Evolutionary conservation across 1,140 invertebrate species (phyloP).

Genomic region (Camponotus floridanus): DNA sequence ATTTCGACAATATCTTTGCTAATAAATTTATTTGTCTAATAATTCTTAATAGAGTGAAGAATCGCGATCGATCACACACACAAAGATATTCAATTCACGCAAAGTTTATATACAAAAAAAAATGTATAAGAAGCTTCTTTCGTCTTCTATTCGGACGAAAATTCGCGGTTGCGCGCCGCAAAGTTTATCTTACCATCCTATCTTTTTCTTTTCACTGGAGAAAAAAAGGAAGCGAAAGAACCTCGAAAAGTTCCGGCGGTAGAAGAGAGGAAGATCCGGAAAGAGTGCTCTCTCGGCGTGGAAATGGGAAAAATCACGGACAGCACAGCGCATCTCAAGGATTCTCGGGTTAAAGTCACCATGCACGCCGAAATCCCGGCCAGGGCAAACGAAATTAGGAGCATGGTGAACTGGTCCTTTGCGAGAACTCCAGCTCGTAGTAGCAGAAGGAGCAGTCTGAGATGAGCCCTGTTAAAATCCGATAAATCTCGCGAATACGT

Average conservation of each 20-base stretch:
- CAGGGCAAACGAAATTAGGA: slow-evolving; percentile 58
- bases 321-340: slow-evolving; percentile 52
- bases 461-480: slow-evolving; percentile 28
- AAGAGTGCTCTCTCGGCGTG: slow-evolving; percentile 49
- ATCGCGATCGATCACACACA: not conserved
- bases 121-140: not conserved
- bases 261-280: slow-evolving; percentile 17
- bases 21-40: not conserved
- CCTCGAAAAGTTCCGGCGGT: slow-evolving; percentile 16
- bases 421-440: slow-evolving; percentile 30
- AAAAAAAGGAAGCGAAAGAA: slow-evolving; percentile 21
- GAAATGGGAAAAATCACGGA: slow-evolving; percentile 63
- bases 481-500: slow-evolving; percentile 40
- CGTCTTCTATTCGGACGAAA: slow-evolving; percentile 12
- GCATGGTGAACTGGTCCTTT: slow-evolving; percentile 48
- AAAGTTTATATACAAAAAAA: not conserved
- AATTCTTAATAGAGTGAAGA: not conserved
- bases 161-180: slow-evolving; percentile 24
- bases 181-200: slow-evolving; percentile 40
- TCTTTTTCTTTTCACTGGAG: slow-evolving; percentile 29
- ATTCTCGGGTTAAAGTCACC: slow-evolving; percentile 50
- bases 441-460: slow-evolving; percentile 1
- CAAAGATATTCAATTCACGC: not conserved
- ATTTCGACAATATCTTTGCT: not conserved
- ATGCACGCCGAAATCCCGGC: slow-evolving; percentile 40